Base-by-base conservation (phyloP, 2,888 invertebrate species). In the Scaptomyza tumidula region DNA sequence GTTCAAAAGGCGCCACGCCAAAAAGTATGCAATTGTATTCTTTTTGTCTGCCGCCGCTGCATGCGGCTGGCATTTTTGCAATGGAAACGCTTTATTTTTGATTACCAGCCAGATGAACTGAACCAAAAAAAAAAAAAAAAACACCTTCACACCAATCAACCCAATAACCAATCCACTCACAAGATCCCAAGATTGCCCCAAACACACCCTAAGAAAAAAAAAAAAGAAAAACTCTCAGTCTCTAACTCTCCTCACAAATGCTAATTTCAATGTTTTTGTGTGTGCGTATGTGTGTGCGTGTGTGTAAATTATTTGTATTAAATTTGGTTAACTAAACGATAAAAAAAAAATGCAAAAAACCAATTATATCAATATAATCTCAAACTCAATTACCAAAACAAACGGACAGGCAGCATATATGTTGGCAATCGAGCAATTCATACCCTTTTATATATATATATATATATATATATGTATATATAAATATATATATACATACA, bases 361-460 rank as follows among this genome's bases (percentile, higher is more conserved):
- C 64, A 60, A 56, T 27, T 33, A 14, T 35, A 56, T 52, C 57
- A 49, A 62, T 33, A 59, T 58, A 60, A 62, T 35, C 55, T 58
- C 19, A 6, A 64, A 57, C 55, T 58, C 33, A 73, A 76, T 48
- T 72, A 70, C 57, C 49, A 86, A 88, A 88, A 84, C 60, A 81
- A 88, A 88, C 88, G 90, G 91, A 92, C 92, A 92, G 92, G 91
- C 92, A 91, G 91, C 91, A 91, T 91, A 91, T 91, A 92, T 92
- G 92, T 92, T 91, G 92, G 91, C 91, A 91, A 92, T 92, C 91
- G 91, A 91, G 91, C 91, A 91, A 91, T 87, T 86, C 77, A 75
- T 76, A 75, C 62, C 68, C 70, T 53, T 45, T 57, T 63, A 63
- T 63, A 43, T 6, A 39, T 14, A 39, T 14, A 39, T 14, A 14